These are phyloP conservation scores for Drosophila parvula DNA, from an alignment of 1,140 invertebrate genomes.

Conservation along the genomic window DNA sequence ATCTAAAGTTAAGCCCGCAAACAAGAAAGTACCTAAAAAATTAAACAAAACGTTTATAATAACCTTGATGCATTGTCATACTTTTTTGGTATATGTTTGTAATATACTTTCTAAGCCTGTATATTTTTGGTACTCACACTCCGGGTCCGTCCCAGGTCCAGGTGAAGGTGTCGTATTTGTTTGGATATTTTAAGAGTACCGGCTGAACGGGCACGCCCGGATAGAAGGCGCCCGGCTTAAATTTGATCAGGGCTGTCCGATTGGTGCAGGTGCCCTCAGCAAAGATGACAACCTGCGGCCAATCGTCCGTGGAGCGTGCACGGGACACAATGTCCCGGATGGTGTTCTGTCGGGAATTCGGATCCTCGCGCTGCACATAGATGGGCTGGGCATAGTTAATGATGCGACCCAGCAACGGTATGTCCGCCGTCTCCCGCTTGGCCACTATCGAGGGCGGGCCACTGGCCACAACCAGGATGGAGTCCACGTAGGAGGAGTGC, in stretches of 20 bases:
- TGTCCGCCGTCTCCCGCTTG: slow-evolving; percentile 90
- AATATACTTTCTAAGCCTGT: no score
- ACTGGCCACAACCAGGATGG: slow-evolving; percentile 91
- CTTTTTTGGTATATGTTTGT: no score
- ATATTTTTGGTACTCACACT: slow-evolving; percentile 89
- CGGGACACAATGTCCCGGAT: slow-evolving; percentile 95
- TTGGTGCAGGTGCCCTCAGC: slow-evolving; percentile 98
- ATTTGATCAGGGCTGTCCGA: slow-evolving; percentile 96
- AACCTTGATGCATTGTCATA: no score
- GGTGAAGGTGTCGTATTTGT: slow-evolving; percentile 95
- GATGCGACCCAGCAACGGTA: slow-evolving; percentile 96
- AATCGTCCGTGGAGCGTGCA: slow-evolving; percentile 92
- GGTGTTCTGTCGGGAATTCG: slow-evolving; percentile 95
- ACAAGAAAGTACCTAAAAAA: no score
- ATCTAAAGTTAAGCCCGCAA: no score
- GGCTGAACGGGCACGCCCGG: slow-evolving; percentile 97
- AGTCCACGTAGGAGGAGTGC: slow-evolving; percentile 96
- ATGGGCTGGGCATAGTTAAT: slow-evolving; percentile 97
- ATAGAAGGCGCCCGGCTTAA: slow-evolving; percentile 96
- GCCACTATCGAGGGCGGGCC: slow-evolving; percentile 94
- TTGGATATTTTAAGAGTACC: slow-evolving; percentile 95
- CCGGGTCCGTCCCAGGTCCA: slow-evolving; percentile 99
- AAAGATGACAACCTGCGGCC: slow-evolving; percentile 98
- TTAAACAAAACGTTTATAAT: no score
- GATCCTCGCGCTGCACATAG: slow-evolving; percentile 96